phyloP scores from a whole-genome alignment of 2,797 vertebrate species.

The Bucorvus abyssinicus region DNA sequence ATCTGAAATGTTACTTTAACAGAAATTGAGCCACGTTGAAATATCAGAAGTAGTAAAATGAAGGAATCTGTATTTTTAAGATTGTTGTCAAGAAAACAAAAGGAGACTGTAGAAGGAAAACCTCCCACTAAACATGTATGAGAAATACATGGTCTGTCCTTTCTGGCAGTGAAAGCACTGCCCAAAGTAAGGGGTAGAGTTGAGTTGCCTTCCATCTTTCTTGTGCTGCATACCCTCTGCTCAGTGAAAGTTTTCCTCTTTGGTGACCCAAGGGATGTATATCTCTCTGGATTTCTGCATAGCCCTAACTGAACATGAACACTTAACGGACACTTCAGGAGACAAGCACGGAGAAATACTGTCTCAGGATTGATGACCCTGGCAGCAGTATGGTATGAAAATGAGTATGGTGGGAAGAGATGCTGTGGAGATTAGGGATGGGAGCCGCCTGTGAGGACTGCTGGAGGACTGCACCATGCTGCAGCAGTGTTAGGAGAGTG shows the following conservation, averaged over 20 bases:
- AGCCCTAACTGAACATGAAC: background rate
- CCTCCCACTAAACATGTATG: background rate
- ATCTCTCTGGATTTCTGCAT: background rate
- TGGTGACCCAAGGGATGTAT: background rate
- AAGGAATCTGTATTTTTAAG: background rate
- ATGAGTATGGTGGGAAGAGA: background rate
- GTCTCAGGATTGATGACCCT: background rate
- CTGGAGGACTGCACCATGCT: background rate
- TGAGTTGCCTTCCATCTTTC: background rate
- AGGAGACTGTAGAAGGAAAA: background rate
- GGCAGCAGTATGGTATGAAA: background rate
- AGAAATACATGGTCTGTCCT: background rate
- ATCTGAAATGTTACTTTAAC: background rate
- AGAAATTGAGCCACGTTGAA: background rate
- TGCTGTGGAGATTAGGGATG: background rate
- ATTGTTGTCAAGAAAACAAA: background rate
- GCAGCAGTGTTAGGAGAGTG: background rate
- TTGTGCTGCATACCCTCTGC: background rate
- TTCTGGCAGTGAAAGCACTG: background rate
- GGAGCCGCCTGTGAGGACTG: background rate
- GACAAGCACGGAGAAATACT: accelerated
- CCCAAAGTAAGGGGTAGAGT: background rate
- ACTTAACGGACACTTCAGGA: background rate
- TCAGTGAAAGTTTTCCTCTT: background rate
- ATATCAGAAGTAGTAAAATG: background rate